Percentiles rank a stretch among this genome's conserved stretches.
Conservation (phyloP, 1,140 invertebrate species). For the Calliopsis andreniformis region DNA sequence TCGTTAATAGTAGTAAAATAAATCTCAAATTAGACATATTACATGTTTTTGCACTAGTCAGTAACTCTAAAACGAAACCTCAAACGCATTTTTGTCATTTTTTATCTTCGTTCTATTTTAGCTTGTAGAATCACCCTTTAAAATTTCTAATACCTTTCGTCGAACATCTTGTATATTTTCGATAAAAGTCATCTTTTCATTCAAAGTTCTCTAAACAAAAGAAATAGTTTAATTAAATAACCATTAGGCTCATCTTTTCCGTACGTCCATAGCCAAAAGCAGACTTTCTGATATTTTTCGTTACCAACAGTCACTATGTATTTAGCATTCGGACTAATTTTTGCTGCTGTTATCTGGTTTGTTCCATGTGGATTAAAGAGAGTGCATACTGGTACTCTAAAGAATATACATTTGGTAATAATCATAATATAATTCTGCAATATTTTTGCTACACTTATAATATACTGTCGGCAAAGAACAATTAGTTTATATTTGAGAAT, state of each 20-base stretch:
- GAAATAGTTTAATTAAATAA: constrained; percentile 58
- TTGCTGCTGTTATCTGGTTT: constrained; percentile 73
- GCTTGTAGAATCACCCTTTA: too few species aligned
- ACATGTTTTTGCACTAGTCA: too few species aligned
- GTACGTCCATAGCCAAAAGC: constrained; percentile 83
- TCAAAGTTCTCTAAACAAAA: not conserved
- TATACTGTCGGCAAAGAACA: too few species aligned
- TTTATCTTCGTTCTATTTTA: too few species aligned
- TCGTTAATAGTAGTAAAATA: too few species aligned
- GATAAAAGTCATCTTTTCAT: not conserved
- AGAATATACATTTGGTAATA: not conserved
- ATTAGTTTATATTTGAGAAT: not conserved
- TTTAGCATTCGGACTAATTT: constrained; percentile 82
- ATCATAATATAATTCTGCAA: not conserved
- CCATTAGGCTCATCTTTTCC: constrained; percentile 81
- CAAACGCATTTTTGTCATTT: too few species aligned
- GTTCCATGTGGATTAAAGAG: constrained; percentile 80
- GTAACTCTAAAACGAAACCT: too few species aligned
- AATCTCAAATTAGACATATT: too few species aligned
- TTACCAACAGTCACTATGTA: constrained; percentile 82
- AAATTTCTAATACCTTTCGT: too few species aligned
- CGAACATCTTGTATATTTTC: not conserved
- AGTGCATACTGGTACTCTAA: constrained; percentile 77
- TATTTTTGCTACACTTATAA: too few species aligned
- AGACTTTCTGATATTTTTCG: constrained; percentile 74